Conservation (phyloP, 2,888 invertebrate genomes). For the Plebejus melissa region DNA sequence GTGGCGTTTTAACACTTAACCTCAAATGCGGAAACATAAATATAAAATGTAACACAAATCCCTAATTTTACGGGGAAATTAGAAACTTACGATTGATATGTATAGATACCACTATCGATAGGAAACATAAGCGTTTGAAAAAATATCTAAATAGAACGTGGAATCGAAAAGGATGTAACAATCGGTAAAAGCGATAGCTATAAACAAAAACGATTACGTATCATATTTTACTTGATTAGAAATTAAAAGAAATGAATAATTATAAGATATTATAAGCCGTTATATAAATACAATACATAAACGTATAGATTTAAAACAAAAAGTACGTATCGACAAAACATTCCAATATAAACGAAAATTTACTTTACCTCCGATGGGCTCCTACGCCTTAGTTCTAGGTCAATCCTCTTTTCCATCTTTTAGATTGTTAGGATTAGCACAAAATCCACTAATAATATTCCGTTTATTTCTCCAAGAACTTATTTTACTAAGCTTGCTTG, state of each 20-base stretch:
- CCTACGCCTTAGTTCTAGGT: conserved; percentile 95
- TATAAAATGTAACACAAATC: conserved; percentile 24
- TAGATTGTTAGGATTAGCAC: conserved; percentile 51
- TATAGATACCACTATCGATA: background rate
- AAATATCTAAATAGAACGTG: conserved; percentile 49
- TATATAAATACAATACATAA: conserved; percentile 23
- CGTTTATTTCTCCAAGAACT: conserved; percentile 63
- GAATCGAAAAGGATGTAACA: conserved; percentile 74
- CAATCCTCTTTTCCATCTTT: conserved; percentile 96
- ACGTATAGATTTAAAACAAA: conserved; percentile 35
- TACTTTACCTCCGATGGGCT: conserved; percentile 91
- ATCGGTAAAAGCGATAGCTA: conserved; percentile 73
- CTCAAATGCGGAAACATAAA: conserved; percentile 49
- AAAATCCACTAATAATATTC: conserved; percentile 55
- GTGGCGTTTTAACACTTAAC: conserved; percentile 55
- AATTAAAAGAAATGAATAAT: background rate
- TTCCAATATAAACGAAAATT: conserved; percentile 63
- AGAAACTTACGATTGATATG: conserved; percentile 2
- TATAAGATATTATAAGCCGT: conserved; percentile 26
- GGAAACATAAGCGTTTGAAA: conserved; percentile 31
- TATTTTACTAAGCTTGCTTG: conserved; percentile 78
- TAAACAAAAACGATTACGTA: conserved; percentile 51
- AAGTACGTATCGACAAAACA: conserved; percentile 79
- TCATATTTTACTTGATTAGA: conserved; percentile 16
- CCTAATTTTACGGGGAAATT: conserved; percentile 35